Evolutionary conservation across 2,888 invertebrate genomes (phyloP).

Genomic region (Amblyjoppa proteus): DNA sequence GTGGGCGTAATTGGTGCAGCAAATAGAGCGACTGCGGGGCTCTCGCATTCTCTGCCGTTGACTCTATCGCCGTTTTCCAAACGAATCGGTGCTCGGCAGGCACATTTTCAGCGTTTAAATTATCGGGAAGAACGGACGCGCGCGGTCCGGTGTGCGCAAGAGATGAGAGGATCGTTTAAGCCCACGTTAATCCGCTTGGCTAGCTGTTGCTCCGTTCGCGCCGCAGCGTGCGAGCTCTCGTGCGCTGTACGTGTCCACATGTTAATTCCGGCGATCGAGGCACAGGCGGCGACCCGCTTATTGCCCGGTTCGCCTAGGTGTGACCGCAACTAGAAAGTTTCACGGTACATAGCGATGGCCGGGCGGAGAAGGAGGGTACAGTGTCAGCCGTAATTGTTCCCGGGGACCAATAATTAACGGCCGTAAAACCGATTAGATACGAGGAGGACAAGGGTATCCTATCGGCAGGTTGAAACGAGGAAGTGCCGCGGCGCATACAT

Average conservation of each 20-base stretch:
- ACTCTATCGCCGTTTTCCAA: conserved; percentile 15
- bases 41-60: not conserved
- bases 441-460: conserved; percentile 61
- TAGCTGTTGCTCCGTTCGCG: conserved; percentile 64
- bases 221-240: not conserved
- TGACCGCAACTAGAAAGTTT: conserved; percentile 65
- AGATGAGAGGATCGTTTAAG: conserved; percentile 53
- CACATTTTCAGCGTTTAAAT: conserved; percentile 39
- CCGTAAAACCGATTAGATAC: conserved; percentile 76
- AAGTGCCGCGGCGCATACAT: conserved; percentile 50
- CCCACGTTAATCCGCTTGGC: conserved; percentile 64
- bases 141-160: conserved; percentile 25
- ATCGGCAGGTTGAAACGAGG: conserved; percentile 57
- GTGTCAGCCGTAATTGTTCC: conserved; percentile 76
- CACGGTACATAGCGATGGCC: conserved; percentile 23
- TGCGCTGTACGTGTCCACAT: conserved; percentile 7
- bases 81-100: not conserved
- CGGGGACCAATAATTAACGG: conserved; percentile 78
- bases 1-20: conserved; percentile 43
- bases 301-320: conserved; percentile 23
- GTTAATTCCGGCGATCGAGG: not conserved
- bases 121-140: conserved; percentile 37
- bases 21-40: not conserved
- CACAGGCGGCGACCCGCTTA: conserved; percentile 20
- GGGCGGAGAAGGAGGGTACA: conserved; percentile 28